Percentiles rank a stretch among this genome's conserved stretches.
Conservation (phyloP, 2,797 vertebrate species). For the Gallirallus australis region DNA sequence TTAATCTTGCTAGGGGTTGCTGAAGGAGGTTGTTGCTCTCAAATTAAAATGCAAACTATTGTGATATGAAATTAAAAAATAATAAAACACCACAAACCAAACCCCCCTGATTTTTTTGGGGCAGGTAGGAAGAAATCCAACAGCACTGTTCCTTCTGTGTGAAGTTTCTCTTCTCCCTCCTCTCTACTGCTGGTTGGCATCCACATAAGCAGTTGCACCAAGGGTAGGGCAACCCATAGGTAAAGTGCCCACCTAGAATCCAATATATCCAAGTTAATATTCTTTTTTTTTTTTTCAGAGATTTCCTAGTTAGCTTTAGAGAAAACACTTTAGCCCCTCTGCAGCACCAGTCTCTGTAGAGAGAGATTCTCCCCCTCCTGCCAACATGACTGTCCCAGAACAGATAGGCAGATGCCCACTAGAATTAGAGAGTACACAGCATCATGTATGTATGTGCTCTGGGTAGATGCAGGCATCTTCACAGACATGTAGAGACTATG, state of each 20-base stretch:
- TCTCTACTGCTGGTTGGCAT: not conserved
- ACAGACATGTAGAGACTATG: rapidly evolving
- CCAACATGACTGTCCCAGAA: not conserved
- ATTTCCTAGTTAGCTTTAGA: not conserved
- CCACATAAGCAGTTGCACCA: not conserved
- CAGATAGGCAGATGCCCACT: not conserved
- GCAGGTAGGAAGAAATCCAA: not conserved
- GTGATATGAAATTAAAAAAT: not conserved
- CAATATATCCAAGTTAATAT: not conserved
- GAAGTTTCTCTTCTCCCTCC: not conserved
- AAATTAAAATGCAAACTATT: constrained; percentile 37
- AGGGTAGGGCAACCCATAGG: rapidly evolving
- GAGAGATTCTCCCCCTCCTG: not conserved
- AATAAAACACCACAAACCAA: not conserved
- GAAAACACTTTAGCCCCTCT: not conserved
- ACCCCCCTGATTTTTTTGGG: not conserved
- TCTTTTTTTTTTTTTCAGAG: not conserved
- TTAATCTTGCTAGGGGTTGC: constrained; percentile 20
- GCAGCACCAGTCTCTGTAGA: not conserved
- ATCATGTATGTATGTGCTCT: not conserved
- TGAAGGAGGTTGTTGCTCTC: constrained; percentile 1
- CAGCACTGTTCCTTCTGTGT: not conserved
- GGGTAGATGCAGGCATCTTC: not conserved
- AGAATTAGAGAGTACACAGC: not conserved
- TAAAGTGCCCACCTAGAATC: not conserved